Evolutionary conservation across 1,140 invertebrate genomes (phyloP).

Genomic region (Amphibalanus amphitrite): DNA sequence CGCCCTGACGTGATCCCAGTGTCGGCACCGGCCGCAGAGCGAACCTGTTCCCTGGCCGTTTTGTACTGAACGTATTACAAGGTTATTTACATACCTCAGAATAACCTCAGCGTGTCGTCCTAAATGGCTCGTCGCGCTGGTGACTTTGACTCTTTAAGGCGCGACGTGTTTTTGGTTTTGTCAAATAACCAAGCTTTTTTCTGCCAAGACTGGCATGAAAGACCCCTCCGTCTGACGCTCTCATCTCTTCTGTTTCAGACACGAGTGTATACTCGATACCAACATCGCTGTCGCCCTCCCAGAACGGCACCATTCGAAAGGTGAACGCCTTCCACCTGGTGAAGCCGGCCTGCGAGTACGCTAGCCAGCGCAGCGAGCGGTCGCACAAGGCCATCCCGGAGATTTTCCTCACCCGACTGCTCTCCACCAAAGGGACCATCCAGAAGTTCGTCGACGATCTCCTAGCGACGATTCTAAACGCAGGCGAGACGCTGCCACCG

Average conservation of each 20-base stretch:
- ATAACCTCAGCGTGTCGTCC: too few species aligned
- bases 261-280: neutral
- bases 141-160: too few species aligned
- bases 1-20: too few species aligned
- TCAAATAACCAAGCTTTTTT: too few species aligned
- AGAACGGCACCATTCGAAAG: neutral
- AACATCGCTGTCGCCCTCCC: neutral
- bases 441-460: conserved; percentile 95
- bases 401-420: conserved; percentile 76
- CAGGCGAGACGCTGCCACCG: conserved; percentile 72
- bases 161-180: too few species aligned
- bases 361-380: conserved; percentile 19
- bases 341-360: conserved; percentile 38
- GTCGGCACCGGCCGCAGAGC: too few species aligned
- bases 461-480: conserved; percentile 69
- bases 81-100: too few species aligned
- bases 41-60: too few species aligned
- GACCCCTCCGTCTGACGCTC: too few species aligned
- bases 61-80: too few species aligned
- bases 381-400: conserved; percentile 83
- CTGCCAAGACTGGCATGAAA: too few species aligned
- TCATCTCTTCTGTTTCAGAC: neutral
- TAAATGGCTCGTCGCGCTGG: too few species aligned
- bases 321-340: conserved; percentile 59
- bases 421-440: conserved; percentile 88